Base-by-base conservation (phyloP, 2,888 invertebrate species). In the Mythimna ferrago region DNA sequence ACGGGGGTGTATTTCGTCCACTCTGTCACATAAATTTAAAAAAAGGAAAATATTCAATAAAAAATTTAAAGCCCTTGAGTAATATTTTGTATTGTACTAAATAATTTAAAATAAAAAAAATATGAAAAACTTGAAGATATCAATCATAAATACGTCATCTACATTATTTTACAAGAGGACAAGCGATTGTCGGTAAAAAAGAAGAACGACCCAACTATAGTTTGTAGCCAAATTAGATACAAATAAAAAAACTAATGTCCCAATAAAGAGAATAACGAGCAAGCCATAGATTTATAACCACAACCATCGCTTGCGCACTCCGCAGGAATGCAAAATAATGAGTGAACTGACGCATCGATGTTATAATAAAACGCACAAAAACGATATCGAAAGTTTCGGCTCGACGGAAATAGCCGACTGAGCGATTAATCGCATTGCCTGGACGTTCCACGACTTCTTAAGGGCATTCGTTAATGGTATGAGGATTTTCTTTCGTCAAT, bases 311-410 rank as follows among this genome's bases (percentile, higher is more conserved):
- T 66, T 69, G 69, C 81, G 66, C 76, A 84, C 61, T 54, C 21
- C 14, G 10, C 26, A 81, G 56, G 76, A 86, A 86, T 86, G 84
- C 81, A 78, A 86, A 86, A 86, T 74, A 76, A 78, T 66, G 73
- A 76, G 58, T 48, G 78, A 51, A 51, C 67, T 67, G 84, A 84
- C 84, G 86, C 86, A 84, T 84, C 73, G 64, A 74, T 64, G 60
- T 60, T 71, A 71, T 73, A 71, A 74, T 82, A 86, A 84, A 86
- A 86, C 81, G 62, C 57, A 67, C 48, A 75, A 81, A 84, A 81
- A 71, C 68, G 68, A 71, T 69, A 84, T 86, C 76, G 76, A 84
- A 81, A 81, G 76, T 78, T 81, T 21, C 38, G 58, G 61, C 74
- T 57, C 71, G 65, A 84, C 84, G 78, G 78, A 84, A 84, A 84